Evolutionary conservation across 2,113 vertebrate species (phyloP).

Genomic region (Tupaia chinensis): DNA sequence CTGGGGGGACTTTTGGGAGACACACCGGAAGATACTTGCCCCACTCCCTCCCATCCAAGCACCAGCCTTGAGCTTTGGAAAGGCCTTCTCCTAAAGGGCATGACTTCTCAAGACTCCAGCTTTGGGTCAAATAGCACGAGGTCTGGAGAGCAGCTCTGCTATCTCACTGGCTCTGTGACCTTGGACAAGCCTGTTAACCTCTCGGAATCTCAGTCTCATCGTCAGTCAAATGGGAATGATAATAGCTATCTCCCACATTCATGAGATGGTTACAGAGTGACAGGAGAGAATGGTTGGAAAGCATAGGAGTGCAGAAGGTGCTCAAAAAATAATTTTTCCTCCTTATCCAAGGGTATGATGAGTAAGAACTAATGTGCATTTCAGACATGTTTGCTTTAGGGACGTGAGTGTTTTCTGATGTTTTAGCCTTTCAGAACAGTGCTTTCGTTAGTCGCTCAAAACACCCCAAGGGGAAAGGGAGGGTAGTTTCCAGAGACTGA

Average conservation of each 20-base stretch:
- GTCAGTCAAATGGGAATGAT: neutral
- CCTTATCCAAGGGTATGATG: neutral
- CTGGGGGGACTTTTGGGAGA: neutral
- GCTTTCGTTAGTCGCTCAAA: neutral
- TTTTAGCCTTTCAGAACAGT: neutral
- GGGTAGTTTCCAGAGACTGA: neutral
- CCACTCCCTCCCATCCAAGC: rapidly evolving
- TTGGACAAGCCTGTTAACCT: neutral
- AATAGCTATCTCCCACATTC: neutral
- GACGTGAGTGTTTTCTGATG: neutral
- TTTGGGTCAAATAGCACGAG: neutral
- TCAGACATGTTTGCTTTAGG: neutral
- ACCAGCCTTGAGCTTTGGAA: neutral
- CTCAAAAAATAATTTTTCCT: neutral
- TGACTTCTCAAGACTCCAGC: neutral
- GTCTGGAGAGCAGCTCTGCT: neutral
- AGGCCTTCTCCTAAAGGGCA: neutral
- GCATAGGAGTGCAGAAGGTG: neutral
- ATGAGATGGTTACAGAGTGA: neutral
- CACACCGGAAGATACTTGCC: rapidly evolving
- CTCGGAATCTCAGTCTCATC: neutral
- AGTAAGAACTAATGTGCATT: neutral
- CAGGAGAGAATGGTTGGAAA: rapidly evolving
- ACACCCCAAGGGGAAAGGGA: neutral
- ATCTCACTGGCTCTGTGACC: neutral